Conservation (phyloP, 2,888 invertebrate species). For the Patella depressa region DNA sequence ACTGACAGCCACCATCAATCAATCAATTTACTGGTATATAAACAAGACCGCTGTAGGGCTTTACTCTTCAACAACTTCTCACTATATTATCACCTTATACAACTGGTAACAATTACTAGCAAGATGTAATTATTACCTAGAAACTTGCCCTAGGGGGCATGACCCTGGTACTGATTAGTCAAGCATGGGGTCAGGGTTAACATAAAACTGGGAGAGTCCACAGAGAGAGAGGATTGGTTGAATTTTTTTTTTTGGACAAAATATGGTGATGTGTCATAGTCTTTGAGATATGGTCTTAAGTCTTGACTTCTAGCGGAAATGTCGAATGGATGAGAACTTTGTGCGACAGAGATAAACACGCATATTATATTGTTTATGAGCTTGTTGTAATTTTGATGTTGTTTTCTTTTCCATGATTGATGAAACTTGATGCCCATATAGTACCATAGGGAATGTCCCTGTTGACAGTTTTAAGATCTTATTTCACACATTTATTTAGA, state of each 20-base stretch:
- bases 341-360: too few relatives aligned
- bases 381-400: too few relatives aligned
- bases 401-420: too few relatives aligned
- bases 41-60: neutral
- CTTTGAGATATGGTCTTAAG: too few relatives aligned
- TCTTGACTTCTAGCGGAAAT: too few relatives aligned
- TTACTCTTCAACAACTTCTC: neutral
- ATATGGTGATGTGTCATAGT: too few relatives aligned
- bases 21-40: neutral
- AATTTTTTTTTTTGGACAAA: neutral
- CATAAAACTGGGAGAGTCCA: neutral
- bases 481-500: too few relatives aligned
- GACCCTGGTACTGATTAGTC: neutral
- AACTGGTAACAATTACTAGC: neutral
- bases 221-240: neutral
- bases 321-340: too few relatives aligned
- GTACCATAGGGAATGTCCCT: too few relatives aligned
- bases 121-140: slow-evolving; percentile 6
- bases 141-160: neutral
- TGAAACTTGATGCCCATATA: too few relatives aligned
- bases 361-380: too few relatives aligned
- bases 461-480: too few relatives aligned
- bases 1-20: neutral
- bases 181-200: neutral
- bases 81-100: slow-evolving; percentile 1